phyloP scores from a whole-genome alignment of 2,113 vertebrate genomes.

The Hydropotes inermis region DNA sequence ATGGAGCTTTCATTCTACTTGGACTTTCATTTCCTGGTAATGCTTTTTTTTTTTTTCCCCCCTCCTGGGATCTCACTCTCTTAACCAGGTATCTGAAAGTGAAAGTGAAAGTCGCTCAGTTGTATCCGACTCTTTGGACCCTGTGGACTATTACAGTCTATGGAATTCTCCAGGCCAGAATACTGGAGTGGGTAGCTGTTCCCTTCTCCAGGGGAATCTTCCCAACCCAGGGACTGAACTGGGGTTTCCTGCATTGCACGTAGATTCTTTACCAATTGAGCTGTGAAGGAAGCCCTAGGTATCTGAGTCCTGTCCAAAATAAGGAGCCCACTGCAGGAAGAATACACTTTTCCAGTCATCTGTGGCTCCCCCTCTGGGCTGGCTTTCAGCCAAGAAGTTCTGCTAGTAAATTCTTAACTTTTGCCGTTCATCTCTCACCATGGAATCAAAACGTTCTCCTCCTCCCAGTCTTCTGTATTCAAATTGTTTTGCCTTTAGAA shows the following conservation, averaged over 20 bases:
- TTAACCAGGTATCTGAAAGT: not conserved
- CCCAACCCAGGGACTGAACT: not conserved
- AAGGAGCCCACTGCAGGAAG: not conserved
- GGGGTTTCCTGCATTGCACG: not conserved
- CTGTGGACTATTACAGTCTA: not conserved
- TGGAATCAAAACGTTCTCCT: not conserved
- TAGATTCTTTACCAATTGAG: not conserved
- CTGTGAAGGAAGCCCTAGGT: not conserved
- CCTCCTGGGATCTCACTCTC: not conserved
- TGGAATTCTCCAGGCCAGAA: not conserved
- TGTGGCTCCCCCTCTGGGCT: not conserved
- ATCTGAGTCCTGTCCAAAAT: not conserved
- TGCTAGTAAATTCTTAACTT: not conserved
- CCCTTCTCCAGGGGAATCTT: not conserved
- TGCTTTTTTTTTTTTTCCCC: too few relatives aligned
- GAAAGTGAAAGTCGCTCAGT: not conserved
- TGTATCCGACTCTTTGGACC: not conserved
- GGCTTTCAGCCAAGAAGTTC: not conserved
- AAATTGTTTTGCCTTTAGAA: not conserved
- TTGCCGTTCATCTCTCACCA: not conserved
- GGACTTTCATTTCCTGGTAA: not conserved
- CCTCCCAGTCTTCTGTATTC: not conserved
- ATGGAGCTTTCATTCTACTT: not conserved
- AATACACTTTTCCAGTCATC: not conserved
- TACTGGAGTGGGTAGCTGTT: not conserved